Base-by-base conservation (phyloP, 2,888 invertebrate genomes). In the Diarsia mendica region DNA sequence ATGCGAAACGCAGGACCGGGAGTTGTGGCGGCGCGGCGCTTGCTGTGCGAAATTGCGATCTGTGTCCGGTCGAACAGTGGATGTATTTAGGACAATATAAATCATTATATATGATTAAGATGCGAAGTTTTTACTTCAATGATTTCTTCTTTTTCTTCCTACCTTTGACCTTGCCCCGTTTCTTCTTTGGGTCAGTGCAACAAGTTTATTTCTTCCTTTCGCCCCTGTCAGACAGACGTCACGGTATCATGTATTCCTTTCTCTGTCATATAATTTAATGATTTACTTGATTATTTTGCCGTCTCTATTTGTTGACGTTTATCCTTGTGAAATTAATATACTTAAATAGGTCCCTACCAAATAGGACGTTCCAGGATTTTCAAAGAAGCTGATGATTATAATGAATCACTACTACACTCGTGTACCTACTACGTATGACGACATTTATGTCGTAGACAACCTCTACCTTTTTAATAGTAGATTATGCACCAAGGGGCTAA, bases 331-430 rank as follows among this genome's bases (percentile, higher is more conserved):
- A 0, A 20, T 13, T 10, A 11, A 9, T 20, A 28, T 28, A n/a
- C n/a, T n/a, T n/a, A 66, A 6, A 8, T 39, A 28, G 28, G 28
- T 2, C 28, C 28, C 28, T 28, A 64, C n/a, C 5, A 51, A 44
- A 60, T 0, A 13, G 18, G 44, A 18, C 6, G 11, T 23, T 51
- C 10, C 9, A 44, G 20, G 13, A 3, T 46, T 63, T 63, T 46
- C 46, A 51, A 67, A 15, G 20, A 51, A 33, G 6, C 9, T 33
- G n/a, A 39, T 75, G n/a, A 49, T 73, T 8, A 33, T 61, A 44
- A 44, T 63, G 61, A 76, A 48, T 68, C 61, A 76, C 13, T 28
- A 23, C 6, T n/a, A 49, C 13, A 66, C 49, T 18, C 28, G 51
- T 55, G 51, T 13, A 13, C n/a, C n/a, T n/a, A n/a, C 23, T 10